These are phyloP conservation scores for Musca vetustissima DNA, from an alignment of 1,140 invertebrate genomes.

Conservation along the genomic window DNA sequence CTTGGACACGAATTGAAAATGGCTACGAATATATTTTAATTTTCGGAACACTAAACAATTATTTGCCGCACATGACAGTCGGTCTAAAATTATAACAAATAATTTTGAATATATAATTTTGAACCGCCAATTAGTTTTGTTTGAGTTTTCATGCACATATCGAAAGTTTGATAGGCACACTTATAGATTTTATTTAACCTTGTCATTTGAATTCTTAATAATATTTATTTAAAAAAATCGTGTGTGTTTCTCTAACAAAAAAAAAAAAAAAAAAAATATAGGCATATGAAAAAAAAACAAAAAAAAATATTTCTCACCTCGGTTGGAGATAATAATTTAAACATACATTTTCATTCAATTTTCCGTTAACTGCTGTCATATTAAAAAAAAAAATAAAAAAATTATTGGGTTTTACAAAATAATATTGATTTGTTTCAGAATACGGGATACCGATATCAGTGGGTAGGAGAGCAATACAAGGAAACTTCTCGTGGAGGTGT, in stretches of 20 bases:
- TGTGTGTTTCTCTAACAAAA: slow-evolving; percentile 22
- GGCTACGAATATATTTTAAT: no score
- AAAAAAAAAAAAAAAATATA: slow-evolving; percentile 19
- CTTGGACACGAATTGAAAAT: no score
- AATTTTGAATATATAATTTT: no score
- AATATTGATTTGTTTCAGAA: neutral
- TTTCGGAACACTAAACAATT: no score
- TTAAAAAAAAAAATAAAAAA: slow-evolving; percentile 20
- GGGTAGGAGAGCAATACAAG: neutral
- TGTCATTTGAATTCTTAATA: no score
- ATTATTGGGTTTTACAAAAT: slow-evolving; percentile 10
- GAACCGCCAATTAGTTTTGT: no score
- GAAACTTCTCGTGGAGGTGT: neutral
- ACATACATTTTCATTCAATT: slow-evolving; percentile 24
- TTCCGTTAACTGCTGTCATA: neutral
- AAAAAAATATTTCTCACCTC: slow-evolving; percentile 19
- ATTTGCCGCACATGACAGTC: no score
- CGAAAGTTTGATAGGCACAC: no score
- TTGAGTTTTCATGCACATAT: no score
- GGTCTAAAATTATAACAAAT: no score
- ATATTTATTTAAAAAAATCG: neutral
- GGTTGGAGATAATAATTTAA: slow-evolving; percentile 3
- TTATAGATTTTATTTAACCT: no score
- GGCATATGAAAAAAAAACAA: slow-evolving; percentile 11
- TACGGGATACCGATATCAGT: slow-evolving; percentile 11